Evolutionary conservation across 2,888 invertebrate species (phyloP), one percentile per base, ranked within the genome.

Genomic region (Leptothorax acervorum): DNA sequence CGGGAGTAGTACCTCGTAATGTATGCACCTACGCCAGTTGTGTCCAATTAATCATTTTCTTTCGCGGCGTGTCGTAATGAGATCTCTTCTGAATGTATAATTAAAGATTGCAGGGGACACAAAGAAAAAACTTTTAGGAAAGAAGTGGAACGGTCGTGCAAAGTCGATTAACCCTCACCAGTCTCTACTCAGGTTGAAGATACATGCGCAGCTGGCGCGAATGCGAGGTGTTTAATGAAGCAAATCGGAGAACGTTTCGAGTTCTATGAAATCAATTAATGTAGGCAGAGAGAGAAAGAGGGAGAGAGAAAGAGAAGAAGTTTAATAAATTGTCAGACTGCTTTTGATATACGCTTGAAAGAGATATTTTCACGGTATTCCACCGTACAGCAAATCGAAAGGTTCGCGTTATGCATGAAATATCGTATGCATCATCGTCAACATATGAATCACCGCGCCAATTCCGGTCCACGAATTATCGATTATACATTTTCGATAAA

Each of bases 221-320:
- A 90, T 87, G 89, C 82, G 48, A 78, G 85, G 57, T 84, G 79
- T 68, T 90, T 90, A 90, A 88, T 85, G 89, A 88, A 86, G 84
- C 82, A 78, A 87, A 85, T 88, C 87, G 71, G 85, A 88, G 79
- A 85, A 71, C 48, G 60, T 71, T 70, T 65, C 66, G 71, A 68
- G 60, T 39, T 53, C 53, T 62, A 70, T 53, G 39, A 81, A 79
- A 86, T 62, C 66, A 74, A 85, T 87, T 85, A 89, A 85, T 83
- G 53, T 35, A 68, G 23, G 15, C 48, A 45, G 39, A 48, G 31
- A 66, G 28, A 65, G 3, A 45, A 15, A 45, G 15, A 28, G 18
- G 8, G n/a, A 62, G 62, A 31, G 35, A 35, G 9, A 62, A n/a
- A 35, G 39, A 51, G 12, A 15, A 35, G 12, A 3, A 48, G 42